Evolutionary conservation across 2,797 vertebrate genomes (phyloP).

Genomic region (Orientallactaga sibirica): DNA sequence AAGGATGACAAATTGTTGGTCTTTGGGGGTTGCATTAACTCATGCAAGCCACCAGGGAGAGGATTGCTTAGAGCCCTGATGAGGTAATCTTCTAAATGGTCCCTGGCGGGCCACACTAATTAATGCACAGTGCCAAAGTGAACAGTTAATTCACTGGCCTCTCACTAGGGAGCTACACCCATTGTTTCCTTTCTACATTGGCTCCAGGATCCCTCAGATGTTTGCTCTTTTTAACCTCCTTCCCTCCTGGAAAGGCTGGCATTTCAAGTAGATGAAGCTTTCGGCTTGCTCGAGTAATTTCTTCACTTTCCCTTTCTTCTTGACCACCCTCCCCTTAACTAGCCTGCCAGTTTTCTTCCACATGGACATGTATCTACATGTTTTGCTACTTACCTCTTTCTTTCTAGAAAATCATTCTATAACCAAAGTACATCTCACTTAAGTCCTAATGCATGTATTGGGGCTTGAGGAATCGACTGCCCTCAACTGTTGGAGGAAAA

Average conservation of each 20-base stretch:
- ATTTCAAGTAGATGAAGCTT: background rate
- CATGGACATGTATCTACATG: background rate
- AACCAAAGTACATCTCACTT: background rate
- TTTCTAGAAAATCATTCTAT: background rate
- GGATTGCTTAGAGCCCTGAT: conserved; percentile 36
- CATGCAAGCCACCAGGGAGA: background rate
- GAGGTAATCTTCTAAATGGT: conserved; percentile 67
- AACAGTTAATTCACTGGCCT: conserved; percentile 48
- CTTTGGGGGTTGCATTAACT: conserved; percentile 63
- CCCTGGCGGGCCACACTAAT: conserved; percentile 48
- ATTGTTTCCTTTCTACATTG: background rate
- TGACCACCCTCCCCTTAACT: background rate
- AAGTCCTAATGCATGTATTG: background rate
- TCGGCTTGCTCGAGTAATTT: background rate
- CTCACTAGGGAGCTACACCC: conserved; percentile 17
- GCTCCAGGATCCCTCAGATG: background rate
- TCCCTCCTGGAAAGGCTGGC: background rate
- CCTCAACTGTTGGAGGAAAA: background rate
- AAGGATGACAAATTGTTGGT: conserved; percentile 42
- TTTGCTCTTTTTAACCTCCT: conserved; percentile 17
- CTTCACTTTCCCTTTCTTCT: background rate
- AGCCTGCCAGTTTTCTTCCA: background rate
- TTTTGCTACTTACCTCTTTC: background rate
- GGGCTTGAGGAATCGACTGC: background rate
- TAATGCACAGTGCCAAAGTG: conserved; percentile 44